A percentile compares a stretch with the other conserved stretches of the same genome.
phyloP scores from a whole-genome alignment of 2,888 invertebrate genomes.

The Sinelater perroti region DNA sequence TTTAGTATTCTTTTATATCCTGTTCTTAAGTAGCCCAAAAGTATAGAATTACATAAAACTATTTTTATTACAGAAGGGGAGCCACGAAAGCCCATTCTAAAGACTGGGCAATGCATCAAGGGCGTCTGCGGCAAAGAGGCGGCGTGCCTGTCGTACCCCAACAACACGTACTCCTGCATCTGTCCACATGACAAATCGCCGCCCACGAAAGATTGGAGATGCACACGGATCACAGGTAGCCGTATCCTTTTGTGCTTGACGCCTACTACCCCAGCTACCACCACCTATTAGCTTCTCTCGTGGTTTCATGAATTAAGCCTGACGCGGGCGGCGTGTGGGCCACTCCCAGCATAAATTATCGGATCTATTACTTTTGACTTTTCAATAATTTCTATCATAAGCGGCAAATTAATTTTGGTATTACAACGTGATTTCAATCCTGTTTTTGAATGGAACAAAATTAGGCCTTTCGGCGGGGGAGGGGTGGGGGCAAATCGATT shows the following conservation, averaged over 20 bases:
- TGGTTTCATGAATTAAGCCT: background rate
- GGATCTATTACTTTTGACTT: background rate
- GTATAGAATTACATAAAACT: too few relatives aligned
- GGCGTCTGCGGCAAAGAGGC: conserved; percentile 70
- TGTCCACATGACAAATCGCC: conserved; percentile 73
- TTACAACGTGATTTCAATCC: too few relatives aligned
- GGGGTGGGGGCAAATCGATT: background rate
- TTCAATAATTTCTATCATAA: too few relatives aligned
- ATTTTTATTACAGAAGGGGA: conserved; percentile 31
- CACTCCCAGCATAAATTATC: background rate
- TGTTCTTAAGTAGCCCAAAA: too few relatives aligned
- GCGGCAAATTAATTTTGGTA: too few relatives aligned
- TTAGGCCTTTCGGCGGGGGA: too few relatives aligned
- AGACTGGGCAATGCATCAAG: conserved; percentile 60
- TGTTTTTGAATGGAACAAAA: too few relatives aligned
- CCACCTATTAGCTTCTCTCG: conserved; percentile 8
- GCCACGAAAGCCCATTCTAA: conserved; percentile 43
- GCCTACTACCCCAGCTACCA: too few relatives aligned
- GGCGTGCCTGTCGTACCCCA: conserved; percentile 66
- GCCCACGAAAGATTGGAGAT: conserved; percentile 68
- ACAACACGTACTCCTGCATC: conserved; percentile 68
- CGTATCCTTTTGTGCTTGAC: conserved; percentile 9
- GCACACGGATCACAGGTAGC: conserved; percentile 68
- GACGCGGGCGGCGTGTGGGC: background rate
- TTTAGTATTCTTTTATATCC: too few relatives aligned